Conservation (phyloP, 2,888 invertebrate species). For the Ophion ellenae region DNA sequence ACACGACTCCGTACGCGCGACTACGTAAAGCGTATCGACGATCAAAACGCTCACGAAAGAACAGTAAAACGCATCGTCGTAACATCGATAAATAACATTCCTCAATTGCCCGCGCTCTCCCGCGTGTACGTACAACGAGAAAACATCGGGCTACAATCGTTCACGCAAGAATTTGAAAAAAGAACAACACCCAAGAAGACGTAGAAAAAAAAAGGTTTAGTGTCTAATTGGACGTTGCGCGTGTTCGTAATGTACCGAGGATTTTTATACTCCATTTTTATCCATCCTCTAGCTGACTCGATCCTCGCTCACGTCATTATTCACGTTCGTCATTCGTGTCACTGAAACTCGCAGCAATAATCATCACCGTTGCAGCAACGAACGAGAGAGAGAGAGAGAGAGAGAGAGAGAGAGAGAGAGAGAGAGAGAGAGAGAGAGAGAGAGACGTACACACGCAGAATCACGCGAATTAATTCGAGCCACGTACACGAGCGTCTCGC, state of each 20-base stretch:
- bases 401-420: not conserved
- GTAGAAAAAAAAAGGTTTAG: constrained; percentile 13
- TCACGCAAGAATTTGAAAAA: not conserved
- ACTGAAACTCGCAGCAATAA: constrained; percentile 41
- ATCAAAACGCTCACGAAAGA: not conserved
- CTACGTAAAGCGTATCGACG: not conserved
- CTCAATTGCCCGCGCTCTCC: not conserved
- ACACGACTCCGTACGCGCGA: constrained; percentile 2
- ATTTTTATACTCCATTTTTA: constrained; percentile 28
- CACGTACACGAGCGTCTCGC: constrained; percentile 29
- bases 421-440: not conserved
- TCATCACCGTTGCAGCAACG: constrained; percentile 32
- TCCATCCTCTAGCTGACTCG: not conserved
- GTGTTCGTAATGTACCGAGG: constrained; percentile 33
- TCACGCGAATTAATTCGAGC: constrained; percentile 51
- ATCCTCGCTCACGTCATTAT: constrained; percentile 12
- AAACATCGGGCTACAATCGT: constrained; percentile 26
- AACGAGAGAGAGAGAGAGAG: not conserved
- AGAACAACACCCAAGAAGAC: not conserved
- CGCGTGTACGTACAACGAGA: constrained; percentile 10
- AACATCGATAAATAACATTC: constrained; percentile 13
- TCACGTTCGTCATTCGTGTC: constrained; percentile 40
- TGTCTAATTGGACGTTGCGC: constrained; percentile 55
- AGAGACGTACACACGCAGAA: constrained; percentile 21
- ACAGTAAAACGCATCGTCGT: constrained; percentile 7